phyloP scores from a whole-genome alignment of 2,888 invertebrate species.

The Aproaerema taeniolella region DNA sequence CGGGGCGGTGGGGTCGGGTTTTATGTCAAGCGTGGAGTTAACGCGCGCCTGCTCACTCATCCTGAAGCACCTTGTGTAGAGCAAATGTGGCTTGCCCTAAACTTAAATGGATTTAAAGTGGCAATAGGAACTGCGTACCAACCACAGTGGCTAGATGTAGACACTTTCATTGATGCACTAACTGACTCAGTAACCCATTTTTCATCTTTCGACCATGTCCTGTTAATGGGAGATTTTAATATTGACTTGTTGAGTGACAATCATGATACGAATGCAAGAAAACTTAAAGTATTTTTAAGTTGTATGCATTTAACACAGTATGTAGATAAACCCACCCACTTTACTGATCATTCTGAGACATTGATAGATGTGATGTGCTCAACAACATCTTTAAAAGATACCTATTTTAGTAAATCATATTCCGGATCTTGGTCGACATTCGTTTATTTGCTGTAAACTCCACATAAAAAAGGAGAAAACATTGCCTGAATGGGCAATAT shows the following conservation, averaged over 20 bases:
- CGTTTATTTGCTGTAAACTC: not conserved
- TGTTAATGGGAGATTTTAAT: slow-evolving; percentile 1
- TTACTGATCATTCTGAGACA: not conserved
- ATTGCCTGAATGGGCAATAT: not conserved
- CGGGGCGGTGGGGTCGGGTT: slow-evolving; percentile 2
- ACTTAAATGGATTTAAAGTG: not conserved
- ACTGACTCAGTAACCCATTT: not conserved
- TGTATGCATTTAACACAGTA: not conserved
- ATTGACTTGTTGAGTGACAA: not conserved
- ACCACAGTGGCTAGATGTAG: not conserved
- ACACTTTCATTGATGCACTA: not conserved
- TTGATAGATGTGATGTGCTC: slow-evolving; percentile 1
- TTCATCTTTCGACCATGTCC: not conserved
- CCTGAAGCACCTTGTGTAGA: not conserved
- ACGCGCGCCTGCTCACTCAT: not conserved
- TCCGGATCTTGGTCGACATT: not conserved
- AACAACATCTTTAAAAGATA: not conserved
- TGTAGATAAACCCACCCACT: not conserved
- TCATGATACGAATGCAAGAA: not conserved
- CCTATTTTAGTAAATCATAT: not conserved
- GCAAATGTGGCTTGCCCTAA: slow-evolving; percentile 1
- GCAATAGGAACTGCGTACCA: not conserved
- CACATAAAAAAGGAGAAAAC: not conserved
- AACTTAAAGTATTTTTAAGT: not conserved
- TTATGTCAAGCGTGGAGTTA: not conserved